Base-by-base conservation (phyloP, 2,797 vertebrate genomes). In the Parauchenoglanis punctatus region DNA sequence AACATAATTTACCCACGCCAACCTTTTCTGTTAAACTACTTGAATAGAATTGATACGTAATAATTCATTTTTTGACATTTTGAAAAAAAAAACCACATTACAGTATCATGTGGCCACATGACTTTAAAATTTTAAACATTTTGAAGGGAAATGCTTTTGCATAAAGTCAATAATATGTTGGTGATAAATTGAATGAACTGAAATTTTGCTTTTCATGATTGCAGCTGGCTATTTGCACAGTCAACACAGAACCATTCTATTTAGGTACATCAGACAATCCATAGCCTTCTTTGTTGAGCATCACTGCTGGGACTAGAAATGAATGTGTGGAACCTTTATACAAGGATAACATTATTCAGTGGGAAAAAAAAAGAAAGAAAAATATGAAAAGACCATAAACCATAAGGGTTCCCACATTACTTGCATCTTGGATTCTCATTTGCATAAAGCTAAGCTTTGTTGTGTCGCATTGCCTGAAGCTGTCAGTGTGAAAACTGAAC, bases 401-500 rank as follows among this genome's bases (percentile, higher is more conserved):
- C 56, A 58, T 8, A 52, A 52, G 23, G 73, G 73, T 31, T 35
- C 61, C 20, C 11, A 81, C 12, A 61, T n/a, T 61, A 5, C 56
- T 81, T 61, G 20, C 3, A 61, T 61, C 20, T 61, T 81, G 56
- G 28, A 31, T 40, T 59, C 54, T 80, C 77, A 80, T 59, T 80
- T 80, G 77, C 77, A 80, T 59, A 40, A 58, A 80, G 17, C 13
- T 40, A 80, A 59, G 18, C 77, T 58, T 58, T 59, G 54, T 59
- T 80, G 77, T 40, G 23, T 56, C 17, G 20, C 77, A 80, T 40
- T 80, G 54, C 54, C 54, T 80, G 77, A 80, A 80, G 77, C 77
- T 80, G 31, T 44, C 35, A 61, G 78, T 81, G 58, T 81, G 78
- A 81, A 81, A n/a, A 44, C 58, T 44, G 58, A 81, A 81, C 35